Conservation (phyloP, 2,888 invertebrate species). For the Hirtodrosophila confusa region DNA sequence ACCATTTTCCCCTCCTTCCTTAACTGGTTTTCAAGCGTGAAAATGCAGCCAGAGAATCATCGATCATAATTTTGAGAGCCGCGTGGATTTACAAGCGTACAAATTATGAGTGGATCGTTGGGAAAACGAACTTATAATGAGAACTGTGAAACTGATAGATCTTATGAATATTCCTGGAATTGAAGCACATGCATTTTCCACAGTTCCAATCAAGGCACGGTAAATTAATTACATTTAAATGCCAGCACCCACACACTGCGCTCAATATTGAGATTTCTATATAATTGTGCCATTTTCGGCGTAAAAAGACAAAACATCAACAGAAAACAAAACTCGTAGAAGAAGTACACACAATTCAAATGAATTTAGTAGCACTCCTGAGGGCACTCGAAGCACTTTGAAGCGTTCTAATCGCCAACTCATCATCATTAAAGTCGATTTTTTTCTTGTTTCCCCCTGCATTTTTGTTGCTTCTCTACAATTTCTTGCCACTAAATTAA, state of each 20-base stretch:
- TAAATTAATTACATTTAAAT: constrained; percentile 73
- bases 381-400: constrained; percentile 44
- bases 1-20: constrained; percentile 22
- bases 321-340: too few species aligned
- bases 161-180: constrained; percentile 53
- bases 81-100: constrained; percentile 80
- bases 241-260: constrained; percentile 23
- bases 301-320: constrained; percentile 48
- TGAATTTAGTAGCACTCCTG: constrained; percentile 65
- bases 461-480: constrained; percentile 53
- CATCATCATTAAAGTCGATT: constrained; percentile 83
- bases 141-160: constrained; percentile 73
- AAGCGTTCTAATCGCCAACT: constrained; percentile 79
- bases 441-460: constrained; percentile 68
- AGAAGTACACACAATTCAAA: constrained; percentile 52
- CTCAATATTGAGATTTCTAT: constrained; percentile 46
- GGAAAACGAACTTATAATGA: constrained; percentile 54
- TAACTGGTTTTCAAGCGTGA: constrained; percentile 63
- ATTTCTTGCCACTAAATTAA: constrained; percentile 70
- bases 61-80: constrained; percentile 74
- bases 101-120: constrained; percentile 68
- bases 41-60: constrained; percentile 66
- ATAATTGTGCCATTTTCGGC: constrained; percentile 68
- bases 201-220: constrained; percentile 35
- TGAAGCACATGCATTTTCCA: constrained; percentile 3